Evolutionary conservation across 2,797 vertebrate species (phyloP).

Genomic region (Galago senegalensis): DNA sequence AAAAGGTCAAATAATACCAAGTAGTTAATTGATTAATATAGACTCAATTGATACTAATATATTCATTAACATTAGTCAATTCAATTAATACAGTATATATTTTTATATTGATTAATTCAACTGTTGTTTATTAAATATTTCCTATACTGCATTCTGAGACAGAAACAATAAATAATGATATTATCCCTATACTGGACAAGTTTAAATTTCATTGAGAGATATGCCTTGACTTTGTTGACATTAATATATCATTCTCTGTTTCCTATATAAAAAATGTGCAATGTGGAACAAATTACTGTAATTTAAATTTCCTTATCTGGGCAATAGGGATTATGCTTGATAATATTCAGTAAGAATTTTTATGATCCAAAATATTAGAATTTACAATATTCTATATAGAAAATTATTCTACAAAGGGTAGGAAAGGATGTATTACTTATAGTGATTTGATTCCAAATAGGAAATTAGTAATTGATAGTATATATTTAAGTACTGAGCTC

Average conservation of each 20-base stretch:
- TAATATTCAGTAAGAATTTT: slow-evolving; percentile 5
- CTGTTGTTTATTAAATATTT: neutral
- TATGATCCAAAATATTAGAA: slow-evolving; percentile 20
- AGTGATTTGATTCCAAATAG: slow-evolving; percentile 43
- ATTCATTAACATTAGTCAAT: neutral
- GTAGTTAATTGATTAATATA: neutral
- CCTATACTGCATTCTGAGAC: neutral
- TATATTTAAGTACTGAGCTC: neutral
- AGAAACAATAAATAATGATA: neutral
- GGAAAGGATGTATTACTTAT: slow-evolving; percentile 19
- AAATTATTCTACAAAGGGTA: neutral
- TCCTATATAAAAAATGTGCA: neutral
- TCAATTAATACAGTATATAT: neutral
- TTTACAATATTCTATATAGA: neutral
- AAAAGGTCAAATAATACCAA: neutral
- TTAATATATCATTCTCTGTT: neutral
- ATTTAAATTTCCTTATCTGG: slow-evolving; percentile 41
- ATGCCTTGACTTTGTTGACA: neutral
- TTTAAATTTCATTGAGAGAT: neutral
- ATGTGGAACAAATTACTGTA: neutral
- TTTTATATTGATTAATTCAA: neutral
- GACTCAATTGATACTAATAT: neutral
- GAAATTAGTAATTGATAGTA: slow-evolving; percentile 33
- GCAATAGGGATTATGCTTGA: neutral
- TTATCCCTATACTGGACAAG: neutral